Percentiles rank a stretch among this genome's conserved stretches.
phyloP scores from a whole-genome alignment of 1,140 invertebrate species.

The Steinernema khuongi region DNA sequence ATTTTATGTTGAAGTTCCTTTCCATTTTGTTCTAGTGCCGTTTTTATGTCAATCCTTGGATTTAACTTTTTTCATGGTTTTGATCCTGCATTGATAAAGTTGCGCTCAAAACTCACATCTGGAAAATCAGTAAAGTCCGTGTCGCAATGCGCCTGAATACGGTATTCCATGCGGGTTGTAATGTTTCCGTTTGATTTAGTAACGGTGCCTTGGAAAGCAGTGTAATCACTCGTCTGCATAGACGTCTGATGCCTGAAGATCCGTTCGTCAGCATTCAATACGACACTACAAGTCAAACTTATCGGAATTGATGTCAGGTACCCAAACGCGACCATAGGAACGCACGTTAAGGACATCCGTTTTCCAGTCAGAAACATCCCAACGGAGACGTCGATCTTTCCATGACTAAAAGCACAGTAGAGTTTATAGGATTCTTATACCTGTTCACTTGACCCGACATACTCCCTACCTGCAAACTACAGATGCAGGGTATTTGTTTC shows the following conservation, averaged over 20 bases:
- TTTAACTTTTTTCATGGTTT: too few relatives aligned
- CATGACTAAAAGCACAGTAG: slow-evolving; percentile 33
- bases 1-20: too few relatives aligned
- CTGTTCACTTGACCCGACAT: not conserved
- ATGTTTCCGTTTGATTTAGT: slow-evolving; percentile 39
- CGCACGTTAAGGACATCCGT: slow-evolving; percentile 35
- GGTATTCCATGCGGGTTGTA: slow-evolving; percentile 35
- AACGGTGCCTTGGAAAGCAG: slow-evolving; percentile 37
- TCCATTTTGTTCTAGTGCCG: not conserved
- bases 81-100: too few relatives aligned
- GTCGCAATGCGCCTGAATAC: slow-evolving; percentile 39
- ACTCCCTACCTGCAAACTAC: slow-evolving; percentile 18
- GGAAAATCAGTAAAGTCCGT: slow-evolving; percentile 42
- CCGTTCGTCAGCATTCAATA: not conserved
- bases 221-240: slow-evolving; percentile 34
- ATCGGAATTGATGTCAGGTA: slow-evolving; percentile 40
- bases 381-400: slow-evolving; percentile 38
- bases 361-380: slow-evolving; percentile 38
- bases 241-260: slow-evolving; percentile 37
- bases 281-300: slow-evolving; percentile 23
- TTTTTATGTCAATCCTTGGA: too few relatives aligned
- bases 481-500: too few relatives aligned
- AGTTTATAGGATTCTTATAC: too few relatives aligned
- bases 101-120: slow-evolving; percentile 27
- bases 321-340: slow-evolving; percentile 39